Base-by-base conservation (phyloP, 1,140 invertebrate species). In the Pachypeltis micranthus region DNA sequence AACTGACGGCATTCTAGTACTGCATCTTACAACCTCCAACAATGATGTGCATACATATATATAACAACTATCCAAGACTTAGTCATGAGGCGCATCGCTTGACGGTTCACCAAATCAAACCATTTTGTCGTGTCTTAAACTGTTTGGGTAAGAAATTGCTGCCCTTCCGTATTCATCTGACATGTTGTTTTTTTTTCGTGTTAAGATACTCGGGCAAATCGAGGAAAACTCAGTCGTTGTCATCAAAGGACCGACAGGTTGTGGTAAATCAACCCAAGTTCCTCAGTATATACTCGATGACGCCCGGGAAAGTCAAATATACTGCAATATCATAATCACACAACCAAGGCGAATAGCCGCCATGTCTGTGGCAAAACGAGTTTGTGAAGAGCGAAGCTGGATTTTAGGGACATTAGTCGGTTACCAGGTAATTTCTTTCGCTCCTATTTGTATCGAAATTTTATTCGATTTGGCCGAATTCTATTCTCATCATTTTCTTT, bases 221-320 rank as follows among this genome's bases (percentile, higher is more conserved):
- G 71, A 80, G 29, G 77, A 79, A 1, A 82, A 88, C 74, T 77
- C 82, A 69, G 81, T 89, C 2, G 75, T 88, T 1, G 82, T 98
- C 14, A 87, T 98, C 64, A 86, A 93, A 74, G 94, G 94, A 24
- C 85, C 85, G 61, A 96, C 93, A 2, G 93, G 93, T 2, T 82
- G 80, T 72, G 83, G 82, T 10, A 84, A 86, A 74, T 88, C 88
- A 1, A 93, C 90, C 0, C 89, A 91, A 79, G 83, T 92, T 1
- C 90, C 90, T 0, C 91, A 95, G 71, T 91, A 87, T 77, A 87
- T 96, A 66, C 73, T 96, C 25, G 87, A 96, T 73, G 75, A 84
- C 63, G 83, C 81, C 71, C 79, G 75, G 57, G 73, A 79, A 12
- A 77, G 78, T 16, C 78, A 77, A 21, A 73, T 74, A 57, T 76